Evolutionary conservation across 2,888 invertebrate species (phyloP).

Genomic region (Ecdyonurus torrentis): DNA sequence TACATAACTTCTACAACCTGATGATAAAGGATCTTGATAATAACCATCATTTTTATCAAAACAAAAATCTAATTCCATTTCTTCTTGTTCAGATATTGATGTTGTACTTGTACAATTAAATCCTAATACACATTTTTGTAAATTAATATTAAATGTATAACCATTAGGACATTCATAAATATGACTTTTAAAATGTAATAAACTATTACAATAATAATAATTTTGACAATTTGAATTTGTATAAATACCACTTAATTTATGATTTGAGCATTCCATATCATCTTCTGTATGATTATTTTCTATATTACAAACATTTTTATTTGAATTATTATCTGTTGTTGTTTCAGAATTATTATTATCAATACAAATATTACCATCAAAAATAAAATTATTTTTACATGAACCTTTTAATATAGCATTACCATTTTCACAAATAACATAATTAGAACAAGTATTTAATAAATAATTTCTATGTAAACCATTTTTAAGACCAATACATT

Average conservation of each 20-base stretch:
- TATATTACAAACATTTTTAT: not conserved
- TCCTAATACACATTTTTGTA: not conserved
- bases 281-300: not conserved
- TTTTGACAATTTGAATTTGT: not conserved
- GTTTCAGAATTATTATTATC: too few relatives aligned
- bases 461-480: constrained; percentile 15
- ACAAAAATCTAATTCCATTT: constrained; percentile 20
- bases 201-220: not conserved
- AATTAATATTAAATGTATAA: not conserved
- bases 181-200: not conserved
- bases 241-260: not conserved
- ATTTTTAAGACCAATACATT: constrained; percentile 11
- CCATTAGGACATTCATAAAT: not conserved
- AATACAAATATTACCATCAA: not conserved
- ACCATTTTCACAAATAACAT: constrained; percentile 15
- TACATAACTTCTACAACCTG: constrained; percentile 40
- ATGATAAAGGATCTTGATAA: constrained; percentile 26
- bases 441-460: constrained; percentile 14
- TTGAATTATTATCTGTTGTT: not conserved
- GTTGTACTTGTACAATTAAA: not conserved
- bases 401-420: constrained; percentile 20
- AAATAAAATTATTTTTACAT: constrained; percentile 19
- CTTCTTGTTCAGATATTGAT: not conserved
- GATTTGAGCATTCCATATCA: not conserved
- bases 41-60: constrained; percentile 35